phyloP scores from a whole-genome alignment of 2,888 invertebrate genomes.

The Argyra leucocephala region DNA sequence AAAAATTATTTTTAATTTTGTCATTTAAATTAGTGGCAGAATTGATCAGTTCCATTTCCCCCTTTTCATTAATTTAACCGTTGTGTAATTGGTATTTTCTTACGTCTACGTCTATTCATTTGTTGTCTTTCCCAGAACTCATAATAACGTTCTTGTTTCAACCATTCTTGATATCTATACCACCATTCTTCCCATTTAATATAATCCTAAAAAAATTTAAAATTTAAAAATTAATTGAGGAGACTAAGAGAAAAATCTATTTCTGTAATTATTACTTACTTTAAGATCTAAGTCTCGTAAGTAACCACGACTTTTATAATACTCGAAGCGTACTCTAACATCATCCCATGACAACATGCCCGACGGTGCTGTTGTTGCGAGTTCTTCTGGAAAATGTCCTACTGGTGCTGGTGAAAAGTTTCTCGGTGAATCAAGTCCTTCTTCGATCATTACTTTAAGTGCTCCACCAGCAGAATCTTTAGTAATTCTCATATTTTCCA shows the following conservation, averaged over 20 bases:
- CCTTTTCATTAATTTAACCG: constrained; percentile 36
- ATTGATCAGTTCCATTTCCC: no score
- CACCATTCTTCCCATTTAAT: constrained; percentile 93
- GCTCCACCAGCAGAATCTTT: constrained; percentile 63
- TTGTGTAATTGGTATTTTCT: constrained; percentile 43
- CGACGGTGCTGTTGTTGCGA: constrained; percentile 60
- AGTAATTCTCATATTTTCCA: constrained; percentile 79
- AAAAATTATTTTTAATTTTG: no score
- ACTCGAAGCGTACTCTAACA: constrained; percentile 75
- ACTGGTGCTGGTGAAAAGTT: constrained; percentile 57
- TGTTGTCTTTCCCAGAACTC: constrained; percentile 44
- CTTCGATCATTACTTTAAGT: constrained; percentile 68
- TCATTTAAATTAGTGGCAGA: no score
- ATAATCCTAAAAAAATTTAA: constrained; percentile 52
- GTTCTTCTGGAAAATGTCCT: constrained; percentile 71
- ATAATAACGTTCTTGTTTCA: constrained; percentile 52
- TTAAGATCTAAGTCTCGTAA: constrained; percentile 54
- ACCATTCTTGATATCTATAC: constrained; percentile 82
- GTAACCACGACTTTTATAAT: constrained; percentile 81
- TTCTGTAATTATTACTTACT: constrained; percentile 26
- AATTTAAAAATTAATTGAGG: not conserved
- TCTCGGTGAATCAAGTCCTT: constrained; percentile 51
- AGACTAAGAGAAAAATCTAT: not conserved
- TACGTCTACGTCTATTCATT: constrained; percentile 40
- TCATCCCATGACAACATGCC: constrained; percentile 78